These are phyloP conservation scores for Macaria liturata DNA, from an alignment of 2,888 invertebrate genomes.

Conservation along the genomic window DNA sequence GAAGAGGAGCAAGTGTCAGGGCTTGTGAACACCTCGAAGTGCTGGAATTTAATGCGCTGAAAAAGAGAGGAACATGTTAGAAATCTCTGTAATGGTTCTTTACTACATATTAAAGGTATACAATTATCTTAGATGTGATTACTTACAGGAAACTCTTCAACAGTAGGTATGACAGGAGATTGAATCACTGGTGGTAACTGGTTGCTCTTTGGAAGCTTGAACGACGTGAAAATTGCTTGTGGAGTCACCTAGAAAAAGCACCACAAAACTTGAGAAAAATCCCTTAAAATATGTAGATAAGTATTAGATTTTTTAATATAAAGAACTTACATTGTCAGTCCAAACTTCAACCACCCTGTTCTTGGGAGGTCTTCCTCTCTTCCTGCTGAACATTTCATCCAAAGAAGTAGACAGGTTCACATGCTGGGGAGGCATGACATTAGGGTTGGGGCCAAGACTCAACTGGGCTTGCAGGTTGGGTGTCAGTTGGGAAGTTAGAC, in stretches of 20 bases:
- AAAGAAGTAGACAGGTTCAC: constrained; percentile 86
- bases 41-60: constrained; percentile 84
- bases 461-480: constrained; percentile 75
- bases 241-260: constrained; percentile 84
- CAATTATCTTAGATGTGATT: not conserved
- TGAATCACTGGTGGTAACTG: constrained; percentile 69
- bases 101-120: too few relatives aligned
- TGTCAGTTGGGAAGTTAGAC: constrained; percentile 65
- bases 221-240: constrained; percentile 96
- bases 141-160: constrained; percentile 79
- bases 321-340: constrained; percentile 88
- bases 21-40: constrained; percentile 84
- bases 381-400: constrained; percentile 96
- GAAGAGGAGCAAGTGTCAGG: constrained; percentile 85
- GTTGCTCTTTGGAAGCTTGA: constrained; percentile 92
- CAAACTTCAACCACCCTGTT: constrained; percentile 96
- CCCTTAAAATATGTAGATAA: not conserved
- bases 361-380: constrained; percentile 98
- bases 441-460: constrained; percentile 66
- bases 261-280: not conserved
- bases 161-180: constrained; percentile 67
- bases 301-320: not conserved
- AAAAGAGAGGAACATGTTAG: not conserved
- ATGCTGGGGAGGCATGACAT: constrained; percentile 66
- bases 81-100: too few relatives aligned